Percentiles rank a stretch among this genome's conserved stretches.
phyloP scores from a whole-genome alignment of 2,113 vertebrate genomes.

The Charadrius vociferus region DNA sequence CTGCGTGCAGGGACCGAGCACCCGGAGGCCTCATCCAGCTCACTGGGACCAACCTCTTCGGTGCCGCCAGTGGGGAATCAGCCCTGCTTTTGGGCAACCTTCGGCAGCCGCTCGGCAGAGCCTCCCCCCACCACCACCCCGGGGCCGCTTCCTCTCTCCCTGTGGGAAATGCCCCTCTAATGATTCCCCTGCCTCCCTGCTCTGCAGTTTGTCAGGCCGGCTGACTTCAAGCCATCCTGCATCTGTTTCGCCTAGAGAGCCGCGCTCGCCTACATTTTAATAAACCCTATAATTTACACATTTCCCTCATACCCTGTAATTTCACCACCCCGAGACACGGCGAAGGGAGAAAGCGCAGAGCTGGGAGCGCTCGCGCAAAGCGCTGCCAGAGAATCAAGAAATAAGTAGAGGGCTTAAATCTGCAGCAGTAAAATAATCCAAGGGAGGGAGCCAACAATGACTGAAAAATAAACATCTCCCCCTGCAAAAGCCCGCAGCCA shows the following conservation, averaged over 20 bases:
- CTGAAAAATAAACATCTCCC: slow-evolving; percentile 72
- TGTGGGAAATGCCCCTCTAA: slow-evolving; percentile 46
- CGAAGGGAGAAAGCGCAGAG: slow-evolving; percentile 63
- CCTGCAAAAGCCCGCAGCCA: neutral
- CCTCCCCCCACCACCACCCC: neutral
- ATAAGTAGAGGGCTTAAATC: slow-evolving; percentile 51
- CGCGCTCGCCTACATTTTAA: slow-evolving; percentile 47
- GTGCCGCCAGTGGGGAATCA: neutral
- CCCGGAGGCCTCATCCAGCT: neutral
- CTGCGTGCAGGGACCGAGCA: accelerated
- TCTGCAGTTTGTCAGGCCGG: slow-evolving; percentile 60
- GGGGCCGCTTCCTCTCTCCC: slow-evolving; percentile 33
- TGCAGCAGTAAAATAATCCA: slow-evolving; percentile 69
- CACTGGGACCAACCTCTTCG: accelerated
- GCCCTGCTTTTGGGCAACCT: neutral
- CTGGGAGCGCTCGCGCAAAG: slow-evolving; percentile 21
- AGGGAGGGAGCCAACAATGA: slow-evolving; percentile 72
- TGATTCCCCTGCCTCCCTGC: slow-evolving; percentile 38
- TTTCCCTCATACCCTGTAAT: slow-evolving; percentile 73
- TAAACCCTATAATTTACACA: slow-evolving; percentile 75
- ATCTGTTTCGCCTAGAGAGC: slow-evolving; percentile 64
- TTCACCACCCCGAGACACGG: slow-evolving; percentile 54
- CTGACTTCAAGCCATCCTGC: slow-evolving; percentile 47
- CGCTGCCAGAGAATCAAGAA: slow-evolving; percentile 48
- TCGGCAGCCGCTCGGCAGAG: neutral